These are phyloP conservation scores for Pelobates fuscus DNA, from an alignment of 2,113 vertebrate genomes.

Conservation along the genomic window DNA sequence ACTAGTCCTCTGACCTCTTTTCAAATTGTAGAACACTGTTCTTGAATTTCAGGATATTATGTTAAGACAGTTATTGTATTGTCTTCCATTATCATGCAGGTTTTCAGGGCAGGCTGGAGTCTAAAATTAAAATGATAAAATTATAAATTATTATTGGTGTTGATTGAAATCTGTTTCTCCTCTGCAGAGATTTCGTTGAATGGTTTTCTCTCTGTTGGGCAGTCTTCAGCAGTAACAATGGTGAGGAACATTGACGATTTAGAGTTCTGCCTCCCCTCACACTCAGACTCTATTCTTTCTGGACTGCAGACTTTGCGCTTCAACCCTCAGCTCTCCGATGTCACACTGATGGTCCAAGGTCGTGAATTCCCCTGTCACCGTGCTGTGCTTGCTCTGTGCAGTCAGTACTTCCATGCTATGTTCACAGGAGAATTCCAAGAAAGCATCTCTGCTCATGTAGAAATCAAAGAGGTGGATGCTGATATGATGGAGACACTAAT, in stretches of 20 bases:
- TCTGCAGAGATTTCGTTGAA: slow-evolving; percentile 8
- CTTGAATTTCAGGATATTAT: no score
- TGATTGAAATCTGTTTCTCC: background rate
- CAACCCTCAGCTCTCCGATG: slow-evolving; percentile 84
- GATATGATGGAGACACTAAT: slow-evolving; percentile 72
- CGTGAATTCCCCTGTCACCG: slow-evolving; percentile 94
- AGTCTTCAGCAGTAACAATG: slow-evolving; percentile 67
- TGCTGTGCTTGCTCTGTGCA: slow-evolving; percentile 87
- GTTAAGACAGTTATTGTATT: no score
- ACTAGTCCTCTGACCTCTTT: no score
- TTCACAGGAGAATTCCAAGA: slow-evolving; percentile 90
- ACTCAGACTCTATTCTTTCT: slow-evolving; percentile 85
- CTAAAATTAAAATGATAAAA: no score
- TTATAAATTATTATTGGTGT: background rate
- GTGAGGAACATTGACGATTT: slow-evolving; percentile 91
- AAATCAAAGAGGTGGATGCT: slow-evolving; percentile 84
- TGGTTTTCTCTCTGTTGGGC: slow-evolving; percentile 10
- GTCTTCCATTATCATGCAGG: no score
- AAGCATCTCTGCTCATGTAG: slow-evolving; percentile 85
- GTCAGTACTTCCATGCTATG: slow-evolving; percentile 92
- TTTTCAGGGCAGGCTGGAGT: no score
- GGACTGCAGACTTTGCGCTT: slow-evolving; percentile 81
- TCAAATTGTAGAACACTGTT: no score
- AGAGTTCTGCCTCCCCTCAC: slow-evolving; percentile 87
- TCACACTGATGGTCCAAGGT: slow-evolving; percentile 76